Percentiles rank a stretch among this genome's conserved stretches.
These are phyloP conservation scores for Tetranychus urticae DNA, from an alignment of 1,140 invertebrate species.

Conservation along the genomic window DNA sequence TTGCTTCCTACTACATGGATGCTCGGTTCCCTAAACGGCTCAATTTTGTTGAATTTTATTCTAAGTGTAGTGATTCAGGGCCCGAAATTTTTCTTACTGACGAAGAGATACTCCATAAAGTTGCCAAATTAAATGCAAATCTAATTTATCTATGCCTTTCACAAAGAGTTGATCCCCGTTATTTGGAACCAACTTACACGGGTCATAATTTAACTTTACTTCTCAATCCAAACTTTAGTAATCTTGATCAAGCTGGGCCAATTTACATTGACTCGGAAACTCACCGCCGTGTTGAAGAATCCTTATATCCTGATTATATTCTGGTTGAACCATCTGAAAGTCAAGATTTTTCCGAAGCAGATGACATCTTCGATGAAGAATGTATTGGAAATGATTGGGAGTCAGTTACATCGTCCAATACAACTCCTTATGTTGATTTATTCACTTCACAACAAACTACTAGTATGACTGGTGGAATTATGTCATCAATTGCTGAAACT, in stretches of 20 bases:
- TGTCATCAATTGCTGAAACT: background rate
- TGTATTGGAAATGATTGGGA: background rate
- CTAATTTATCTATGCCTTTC: slow-evolving; percentile 53
- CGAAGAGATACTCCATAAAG: slow-evolving; percentile 42
- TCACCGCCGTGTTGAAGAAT: background rate
- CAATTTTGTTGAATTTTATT: slow-evolving; percentile 16
- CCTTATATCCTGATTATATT: background rate
- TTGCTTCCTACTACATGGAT: slow-evolving; percentile 50
- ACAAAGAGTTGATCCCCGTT: slow-evolving; percentile 34
- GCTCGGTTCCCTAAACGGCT: slow-evolving; percentile 45
- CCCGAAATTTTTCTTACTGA: slow-evolving; percentile 43
- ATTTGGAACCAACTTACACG: background rate
- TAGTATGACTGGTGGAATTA: background rate
- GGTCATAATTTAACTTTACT: background rate
- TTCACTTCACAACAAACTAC: background rate
- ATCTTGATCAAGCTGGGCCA: background rate
- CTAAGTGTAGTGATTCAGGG: slow-evolving; percentile 27
- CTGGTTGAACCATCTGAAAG: background rate
- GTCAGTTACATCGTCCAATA: background rate
- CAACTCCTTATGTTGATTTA: background rate
- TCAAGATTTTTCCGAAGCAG: background rate
- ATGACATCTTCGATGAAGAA: background rate
- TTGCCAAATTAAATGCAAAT: slow-evolving; percentile 52
- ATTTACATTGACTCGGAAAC: background rate
- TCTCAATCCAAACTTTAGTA: background rate